Evolutionary conservation across 2,888 invertebrate species (phyloP), one percentile per base, ranked within the genome.

Genomic region (Drosophila pseudotalamancana): DNA sequence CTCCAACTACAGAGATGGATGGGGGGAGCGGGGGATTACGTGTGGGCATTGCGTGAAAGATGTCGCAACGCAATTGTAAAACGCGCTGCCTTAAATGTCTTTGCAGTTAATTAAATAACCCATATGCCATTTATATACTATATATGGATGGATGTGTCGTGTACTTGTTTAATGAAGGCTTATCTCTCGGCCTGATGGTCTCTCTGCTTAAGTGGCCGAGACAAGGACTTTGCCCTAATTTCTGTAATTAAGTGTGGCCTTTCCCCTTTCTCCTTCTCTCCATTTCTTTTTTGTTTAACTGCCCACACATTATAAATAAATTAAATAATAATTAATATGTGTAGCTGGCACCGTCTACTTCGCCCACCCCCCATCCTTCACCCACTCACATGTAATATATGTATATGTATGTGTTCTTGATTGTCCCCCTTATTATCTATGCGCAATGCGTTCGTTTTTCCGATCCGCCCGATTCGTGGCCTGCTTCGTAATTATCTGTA

Each of bases 71-170:
- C 86, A 85, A 82, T 79, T 83, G 80, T 70, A 73, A 65, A 81
- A 67, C 59, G 87, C 61, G 77, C 64, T 70, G 84, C 81, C 68
- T 51, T 49, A 75, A 82, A 87, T 87, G 79, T 85, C 86, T 85
- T 76, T 82, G 80, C 80, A 87, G 82, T 82, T 82, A 87, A 82
- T 82, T 87, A 82, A 82, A 82, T 82, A 70, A 54, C 57, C 69
- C 78, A 74, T 64, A 66, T 74, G 61, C 42, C 64, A 16, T 34
- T 51, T 32, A 31, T 29, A 34, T 39, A 40, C 23, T 32, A 25
- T 32, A n/a, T 32, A 21, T 14, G 11, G 14, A 5, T 40, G 14
- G 0, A 6, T 31, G 6, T 18, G 32, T 53, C 51, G 71, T 57
- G 72, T 45, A 46, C 25, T 40, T 12, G 39, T 35, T 62, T 55